phyloP scores from a whole-genome alignment of 2,113 vertebrate species.

The Eulemur rufifrons region DNA sequence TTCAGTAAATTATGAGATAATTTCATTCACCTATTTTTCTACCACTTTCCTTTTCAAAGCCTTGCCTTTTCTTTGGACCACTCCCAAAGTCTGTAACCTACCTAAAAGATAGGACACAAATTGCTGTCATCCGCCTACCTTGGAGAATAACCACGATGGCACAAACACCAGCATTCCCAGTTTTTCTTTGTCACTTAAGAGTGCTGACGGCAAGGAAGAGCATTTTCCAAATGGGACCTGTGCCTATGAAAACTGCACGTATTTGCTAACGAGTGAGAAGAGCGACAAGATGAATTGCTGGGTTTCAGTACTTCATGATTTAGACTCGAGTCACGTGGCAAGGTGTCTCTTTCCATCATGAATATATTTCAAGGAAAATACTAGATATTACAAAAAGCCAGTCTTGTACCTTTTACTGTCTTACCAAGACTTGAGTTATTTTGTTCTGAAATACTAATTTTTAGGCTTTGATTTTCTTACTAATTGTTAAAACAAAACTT shows the following conservation, averaged over 20 bases:
- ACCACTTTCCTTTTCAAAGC: not conserved
- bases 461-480: not conserved
- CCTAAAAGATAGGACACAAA: not conserved
- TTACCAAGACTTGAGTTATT: not conserved
- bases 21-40: not conserved
- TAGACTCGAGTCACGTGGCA: not conserved
- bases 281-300: not conserved
- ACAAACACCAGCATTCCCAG: not conserved
- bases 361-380: not conserved
- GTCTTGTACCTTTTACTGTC: not conserved
- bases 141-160: not conserved
- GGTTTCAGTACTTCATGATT: not conserved
- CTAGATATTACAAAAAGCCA: not conserved
- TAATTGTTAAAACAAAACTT: not conserved
- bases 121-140: fast-evolving
- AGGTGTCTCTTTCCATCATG: not conserved
- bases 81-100: not conserved
- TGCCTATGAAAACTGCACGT: not conserved
- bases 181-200: not conserved
- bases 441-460: not conserved
- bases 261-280: not conserved
- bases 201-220: not conserved
- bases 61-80: not conserved
- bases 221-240: not conserved
- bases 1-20: not conserved